phyloP scores from a whole-genome alignment of 2,888 invertebrate species.

The Apodemia duryi region DNA sequence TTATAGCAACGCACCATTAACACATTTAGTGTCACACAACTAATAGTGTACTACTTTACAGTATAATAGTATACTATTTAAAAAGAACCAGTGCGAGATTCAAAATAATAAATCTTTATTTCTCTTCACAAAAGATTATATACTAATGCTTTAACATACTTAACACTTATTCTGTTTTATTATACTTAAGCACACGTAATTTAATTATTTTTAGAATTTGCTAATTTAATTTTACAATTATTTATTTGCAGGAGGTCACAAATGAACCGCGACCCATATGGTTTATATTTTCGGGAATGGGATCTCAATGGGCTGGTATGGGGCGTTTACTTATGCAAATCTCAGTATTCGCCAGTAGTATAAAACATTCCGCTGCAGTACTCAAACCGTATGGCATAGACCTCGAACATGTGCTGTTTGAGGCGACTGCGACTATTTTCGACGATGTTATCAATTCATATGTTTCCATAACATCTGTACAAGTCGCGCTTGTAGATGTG shows the following conservation, averaged over 20 bases:
- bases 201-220: too few species aligned
- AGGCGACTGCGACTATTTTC: neutral
- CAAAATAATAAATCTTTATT: too few species aligned
- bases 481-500: slow-evolving; percentile 8
- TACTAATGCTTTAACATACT: too few species aligned
- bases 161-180: too few species aligned
- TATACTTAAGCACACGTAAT: too few species aligned
- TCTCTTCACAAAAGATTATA: too few species aligned
- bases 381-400: slow-evolving; percentile 8
- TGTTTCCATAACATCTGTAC: slow-evolving; percentile 8
- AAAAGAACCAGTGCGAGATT: too few species aligned
- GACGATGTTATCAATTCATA: slow-evolving; percentile 52
- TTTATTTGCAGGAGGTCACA: neutral
- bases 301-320: slow-evolving; percentile 8
- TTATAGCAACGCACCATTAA: too few species aligned
- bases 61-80: too few species aligned
- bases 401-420: slow-evolving; percentile 7
- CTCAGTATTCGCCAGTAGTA: slow-evolving; percentile 4
- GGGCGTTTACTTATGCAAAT: neutral
- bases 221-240: too few species aligned
- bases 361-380: slow-evolving; percentile 4
- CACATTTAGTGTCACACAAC: too few species aligned
- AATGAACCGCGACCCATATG: slow-evolving; percentile 3
- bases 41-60: too few species aligned
- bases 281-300: slow-evolving; percentile 17